Base-by-base conservation (phyloP, 2,113 vertebrate species). In the Myotis yumanensis region DNA sequence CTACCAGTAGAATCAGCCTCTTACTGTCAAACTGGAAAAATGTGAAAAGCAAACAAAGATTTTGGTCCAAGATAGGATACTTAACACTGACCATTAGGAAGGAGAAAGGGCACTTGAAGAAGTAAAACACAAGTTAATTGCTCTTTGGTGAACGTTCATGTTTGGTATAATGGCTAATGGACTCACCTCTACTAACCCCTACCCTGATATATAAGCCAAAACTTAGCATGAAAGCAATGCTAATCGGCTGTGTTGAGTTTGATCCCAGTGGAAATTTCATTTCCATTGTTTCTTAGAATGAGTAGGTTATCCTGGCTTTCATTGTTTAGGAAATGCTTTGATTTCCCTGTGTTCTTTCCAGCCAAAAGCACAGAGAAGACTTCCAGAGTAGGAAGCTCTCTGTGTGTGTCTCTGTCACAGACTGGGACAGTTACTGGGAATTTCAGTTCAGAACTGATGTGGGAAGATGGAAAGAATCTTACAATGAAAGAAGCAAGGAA, bases 201-300 rank as follows among this genome's bases (percentile, higher is more conserved):
- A 57, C 23, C 57, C 51, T 71, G 85, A 90, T 18, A 22, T 51
- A 51, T 35, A 46, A 52, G 72, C 90, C 91, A 96, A 96, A 57
- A 18, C 17, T 92, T 87, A 23, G 72, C 82, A 48, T 85, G 83
- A 80, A 96, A 96, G 95, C 97, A 96, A 95, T 93, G 43, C 86
- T 95, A 62, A 95, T 93, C 51, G 52, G 1, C 35, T 89, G 22
- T 17, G 51, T 3, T 52, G 92, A 90, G 30, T 95, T 87, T 88
- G 86, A 82, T 94, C 87, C 79, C 35, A 91, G 35, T 16, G 32
- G 95, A 91, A 95, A 87, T 80, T 94, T 96, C 40, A 90, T 97
- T 79, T 94, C 94, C 22, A 64, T 97, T 97, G 76, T 92, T 97
- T 94, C 43, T 95, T 95, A 83, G 89, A 96, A 96, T 77, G 92